These are phyloP conservation scores for Gephyroberyx darwinii DNA, from an alignment of 2,797 vertebrate genomes.

Conservation along the genomic window DNA sequence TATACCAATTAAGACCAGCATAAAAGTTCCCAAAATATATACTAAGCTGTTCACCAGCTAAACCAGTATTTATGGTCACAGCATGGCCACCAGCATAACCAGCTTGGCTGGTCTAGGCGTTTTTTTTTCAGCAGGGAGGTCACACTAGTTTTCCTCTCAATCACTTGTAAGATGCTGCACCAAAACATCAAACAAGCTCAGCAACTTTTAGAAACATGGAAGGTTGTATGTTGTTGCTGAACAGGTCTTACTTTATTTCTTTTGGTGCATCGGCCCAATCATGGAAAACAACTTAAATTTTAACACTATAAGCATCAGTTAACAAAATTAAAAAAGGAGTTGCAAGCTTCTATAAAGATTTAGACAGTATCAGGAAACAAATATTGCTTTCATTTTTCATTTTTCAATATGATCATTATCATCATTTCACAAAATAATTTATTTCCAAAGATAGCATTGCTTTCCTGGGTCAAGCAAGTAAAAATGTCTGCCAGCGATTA, in stretches of 20 bases:
- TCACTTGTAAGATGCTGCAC: conserved; percentile 29
- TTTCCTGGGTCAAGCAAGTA: neutral
- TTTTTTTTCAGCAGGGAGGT: too few species aligned
- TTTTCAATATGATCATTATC: neutral
- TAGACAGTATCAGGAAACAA: conserved; percentile 25
- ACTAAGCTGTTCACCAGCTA: too few species aligned
- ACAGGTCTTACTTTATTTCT: conserved; percentile 53
- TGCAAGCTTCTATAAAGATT: conserved; percentile 37
- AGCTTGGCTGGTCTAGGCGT: too few species aligned
- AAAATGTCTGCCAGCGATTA: conserved; percentile 50
- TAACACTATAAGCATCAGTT: conserved; percentile 23
- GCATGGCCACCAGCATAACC: too few species aligned
- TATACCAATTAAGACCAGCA: too few species aligned
- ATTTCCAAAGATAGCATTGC: conserved; percentile 28
- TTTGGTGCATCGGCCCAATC: conserved; percentile 39
- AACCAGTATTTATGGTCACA: too few species aligned
- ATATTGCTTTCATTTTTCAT: conserved; percentile 2
- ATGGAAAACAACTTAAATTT: conserved; percentile 13
- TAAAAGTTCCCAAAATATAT: too few species aligned
- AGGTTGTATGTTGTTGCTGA: conserved; percentile 45
- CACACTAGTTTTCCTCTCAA: neutral
- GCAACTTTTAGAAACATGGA: conserved; percentile 38
- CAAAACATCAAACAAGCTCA: conserved; percentile 29
- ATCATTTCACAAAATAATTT: conserved; percentile 32
- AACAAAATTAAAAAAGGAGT: conserved; percentile 30